Evolutionary conservation across 2,113 vertebrate species (phyloP), one percentile per base, ranked within the genome.

Genomic region (Passerina amoena): DNA sequence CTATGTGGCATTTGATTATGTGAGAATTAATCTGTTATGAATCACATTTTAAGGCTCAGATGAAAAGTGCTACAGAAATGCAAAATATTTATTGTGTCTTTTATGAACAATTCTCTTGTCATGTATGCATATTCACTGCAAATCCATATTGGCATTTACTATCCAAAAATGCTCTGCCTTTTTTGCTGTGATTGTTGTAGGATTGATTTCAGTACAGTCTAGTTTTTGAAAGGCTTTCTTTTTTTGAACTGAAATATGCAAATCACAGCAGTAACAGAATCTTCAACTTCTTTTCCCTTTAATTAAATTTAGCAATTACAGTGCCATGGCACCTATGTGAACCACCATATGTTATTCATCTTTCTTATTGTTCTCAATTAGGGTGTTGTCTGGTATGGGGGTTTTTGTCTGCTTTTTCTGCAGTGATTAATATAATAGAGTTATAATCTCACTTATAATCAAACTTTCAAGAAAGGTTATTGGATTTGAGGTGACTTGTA

Each of bases 301-400:
- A 95, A 96, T 84, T 51, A 96, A 96, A 97, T 98, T 97, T 96
- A 90, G 93, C 97, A 97, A 97, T 96, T 97, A 94, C 66, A 92
- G 80, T 93, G 84, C 71, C 77, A 77, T 73, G 90, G 85, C 88
- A 97, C 97, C 97, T 97, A 73, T 68, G 73, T 22, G 30, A 93
- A 82, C 45, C 27, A 60, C 93, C 94, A 72, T 86, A 94, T 95
- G 97, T 83, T 97, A 92, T 93, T 96, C 77, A 92, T 98, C 95
- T 94, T 95, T 96, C 96, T 95, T 94, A 97, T 95, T 97, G 97
- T 95, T 97, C 97, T 95, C 92, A 97, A 97, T 98, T 97, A 97
- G 87, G 56, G 61, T 64, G 47, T 94, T 96, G 90, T 77, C 97
- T 97, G 95, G 72, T 91, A 38, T 86, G 89, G 90, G 31, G 12